Evolutionary conservation across 2,797 vertebrate genomes (phyloP), one percentile per base, ranked within the genome.

Genomic region (Macropus fuliginosus): DNA sequence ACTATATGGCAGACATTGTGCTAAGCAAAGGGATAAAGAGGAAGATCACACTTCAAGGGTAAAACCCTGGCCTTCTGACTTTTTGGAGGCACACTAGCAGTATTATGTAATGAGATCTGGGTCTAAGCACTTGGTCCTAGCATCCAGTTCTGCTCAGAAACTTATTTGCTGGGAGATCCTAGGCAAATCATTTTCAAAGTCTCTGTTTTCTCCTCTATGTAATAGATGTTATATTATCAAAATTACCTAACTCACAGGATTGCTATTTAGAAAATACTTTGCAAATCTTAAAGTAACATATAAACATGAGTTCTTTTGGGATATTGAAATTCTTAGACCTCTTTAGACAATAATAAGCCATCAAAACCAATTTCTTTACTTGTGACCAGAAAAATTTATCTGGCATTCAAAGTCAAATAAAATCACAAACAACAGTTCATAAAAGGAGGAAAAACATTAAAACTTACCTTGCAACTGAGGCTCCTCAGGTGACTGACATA

Each of bases 381-480:
- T 46, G 29, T 87, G 81, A 27, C 91, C 28, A 29, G 21, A 52
- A n/a, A 34, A 4, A 54, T 28, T 13, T 11, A 13, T 46, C 16
- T 21, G 52, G 5, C 31, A 54, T 40, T 16, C 91, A 12, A 31
- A 34, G 34, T 66, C 46, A 46, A 46, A 31, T 18, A 27, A 92
- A 94, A 90, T 54, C 31, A 91, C 11, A 3, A 54, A 89, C 46
- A 34, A 56, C 29, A 91, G 14, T 18, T 14, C 10, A 50, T 56
- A 27, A 56, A 59, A 46, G 0, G 3, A 6, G 24, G 40, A 9
- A 46, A 46, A 66, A 66, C 1, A 56, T 52, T 52, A 56, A 40
- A 52, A 90, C 97, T 98, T 87, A 98, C 98, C 0, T 55, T 91
- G 31, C 97, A 98, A 46, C 96, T 97, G 55, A 0, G 92, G 54